These are phyloP conservation scores for Mactromeris polynyma DNA, from an alignment of 2,888 invertebrate species.

Conservation along the genomic window DNA sequence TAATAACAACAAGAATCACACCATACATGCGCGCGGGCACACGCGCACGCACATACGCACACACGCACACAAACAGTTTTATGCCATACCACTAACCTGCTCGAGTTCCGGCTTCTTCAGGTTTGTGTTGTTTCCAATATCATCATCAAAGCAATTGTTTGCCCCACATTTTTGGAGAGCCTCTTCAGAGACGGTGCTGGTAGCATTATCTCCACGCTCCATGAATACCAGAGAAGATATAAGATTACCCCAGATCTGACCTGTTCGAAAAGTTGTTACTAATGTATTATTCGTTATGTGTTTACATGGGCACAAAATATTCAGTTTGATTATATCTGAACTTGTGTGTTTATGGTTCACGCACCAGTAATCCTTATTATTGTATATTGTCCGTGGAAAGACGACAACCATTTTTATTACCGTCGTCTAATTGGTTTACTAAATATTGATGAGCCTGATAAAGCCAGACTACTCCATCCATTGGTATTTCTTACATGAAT, in stretches of 20 bases:
- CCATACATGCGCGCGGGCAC: not conserved
- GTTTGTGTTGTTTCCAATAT: slow-evolving; percentile 88
- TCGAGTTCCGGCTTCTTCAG: slow-evolving; percentile 93
- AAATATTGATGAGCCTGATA: no score
- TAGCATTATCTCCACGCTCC: slow-evolving; percentile 53
- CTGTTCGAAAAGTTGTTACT: slow-evolving; percentile 87
- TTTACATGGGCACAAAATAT: no score
- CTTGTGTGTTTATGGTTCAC: no score
- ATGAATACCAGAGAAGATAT: slow-evolving; percentile 83
- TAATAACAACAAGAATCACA: not conserved
- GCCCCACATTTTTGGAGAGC: slow-evolving; percentile 83
- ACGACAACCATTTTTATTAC: no score
- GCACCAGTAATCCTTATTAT: no score
- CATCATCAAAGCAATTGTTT: slow-evolving; percentile 86
- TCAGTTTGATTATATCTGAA: no score
- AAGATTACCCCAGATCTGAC: slow-evolving; percentile 95
- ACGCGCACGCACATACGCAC: no score
- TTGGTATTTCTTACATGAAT: no score
- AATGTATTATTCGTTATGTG: no score
- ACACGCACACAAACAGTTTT: not conserved
- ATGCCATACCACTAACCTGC: slow-evolving; percentile 69
- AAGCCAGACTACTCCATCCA: no score
- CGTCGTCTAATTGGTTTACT: no score
- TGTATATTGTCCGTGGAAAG: no score
- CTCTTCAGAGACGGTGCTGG: not conserved